Evolutionary conservation across 2,113 vertebrate species (phyloP), one percentile per base, ranked within the genome.

Genomic region (Gopherus evgoodei): DNA sequence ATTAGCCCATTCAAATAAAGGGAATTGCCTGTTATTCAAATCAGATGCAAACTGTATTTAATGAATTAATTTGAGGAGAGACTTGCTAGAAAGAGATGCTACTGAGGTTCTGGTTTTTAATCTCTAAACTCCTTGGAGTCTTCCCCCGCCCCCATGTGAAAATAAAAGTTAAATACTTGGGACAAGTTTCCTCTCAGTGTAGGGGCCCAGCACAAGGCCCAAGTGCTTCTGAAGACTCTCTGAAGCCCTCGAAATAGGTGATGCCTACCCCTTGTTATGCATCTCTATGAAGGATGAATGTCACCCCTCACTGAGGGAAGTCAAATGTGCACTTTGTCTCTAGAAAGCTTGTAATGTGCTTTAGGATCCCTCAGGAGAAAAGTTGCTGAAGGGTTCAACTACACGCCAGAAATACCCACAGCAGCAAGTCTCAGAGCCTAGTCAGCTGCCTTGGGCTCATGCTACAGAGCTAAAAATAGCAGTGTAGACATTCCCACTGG

Each of bases 301-400:
- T 92, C 81, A 75, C 29, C 17, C 16, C 24, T 10, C 21, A 1
- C 11, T 9, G 2, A 5, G 10, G 24, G 72, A 76, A 76, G n/a
- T 24, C 42, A 44, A 38, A 76, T 76, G 10, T 25, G 72, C 22
- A 44, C 72, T 76, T 92, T 11, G 82, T 56, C 82, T 84, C 81
- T 76, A 83, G 57, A 88, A 90, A 81, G 11, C 5, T 96, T 13
- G 87, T 81, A 88, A 29, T 44, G 44, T 54, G 54, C 57, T 83
- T 57, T 6, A 95, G 11, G 42, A 75, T 83, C 19, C 78, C 31
- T 72, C 75, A 93, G 90, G n/a, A 57, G 92, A 38, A 47, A 92
- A 84, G 4, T 6, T 3, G 57, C 84, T 69, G 14, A n/a, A n/a
- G 35, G 14, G 35, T 69, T 17, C 31, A 69, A 19, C 31, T 17